Evolutionary conservation across 2,113 vertebrate species (phyloP).

Genomic region (Solenodon paradoxus): DNA sequence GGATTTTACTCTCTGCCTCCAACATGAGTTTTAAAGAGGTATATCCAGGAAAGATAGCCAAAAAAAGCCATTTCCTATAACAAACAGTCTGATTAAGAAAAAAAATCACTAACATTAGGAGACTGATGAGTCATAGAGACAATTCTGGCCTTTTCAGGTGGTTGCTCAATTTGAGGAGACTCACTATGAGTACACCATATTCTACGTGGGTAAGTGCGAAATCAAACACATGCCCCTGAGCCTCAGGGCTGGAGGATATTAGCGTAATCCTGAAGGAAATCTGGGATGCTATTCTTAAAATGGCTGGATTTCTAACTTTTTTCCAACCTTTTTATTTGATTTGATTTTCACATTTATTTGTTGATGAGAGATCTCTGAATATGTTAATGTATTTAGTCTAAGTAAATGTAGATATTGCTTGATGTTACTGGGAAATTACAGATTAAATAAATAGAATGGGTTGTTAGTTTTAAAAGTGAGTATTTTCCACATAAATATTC

Average conservation of each 20-base stretch:
- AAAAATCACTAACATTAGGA: not conserved
- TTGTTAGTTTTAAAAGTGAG: not conserved
- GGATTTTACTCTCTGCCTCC: not conserved
- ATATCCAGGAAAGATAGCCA: not conserved
- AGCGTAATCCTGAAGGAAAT: not conserved
- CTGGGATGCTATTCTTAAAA: not conserved
- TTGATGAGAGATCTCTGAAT: not conserved
- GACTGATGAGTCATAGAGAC: conserved; percentile 27
- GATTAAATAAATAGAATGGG: not conserved
- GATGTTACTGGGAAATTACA: not conserved
- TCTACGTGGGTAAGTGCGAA: conserved; percentile 48
- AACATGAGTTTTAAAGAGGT: not conserved
- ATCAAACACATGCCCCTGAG: not conserved
- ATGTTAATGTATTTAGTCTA: not conserved
- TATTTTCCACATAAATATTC: not conserved
- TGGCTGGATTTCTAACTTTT: not conserved
- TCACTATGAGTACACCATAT: not conserved
- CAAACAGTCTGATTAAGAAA: not conserved
- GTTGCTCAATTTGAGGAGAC: conserved; percentile 35
- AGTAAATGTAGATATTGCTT: not conserved
- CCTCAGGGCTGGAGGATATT: not conserved
- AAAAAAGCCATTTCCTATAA: not conserved
- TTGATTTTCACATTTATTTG: not conserved
- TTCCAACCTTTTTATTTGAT: not conserved
- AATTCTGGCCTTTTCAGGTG: conserved; percentile 22